These are phyloP conservation scores for Sebastes glaucus DNA, from an alignment of 2,797 vertebrate genomes.

Conservation along the genomic window DNA sequence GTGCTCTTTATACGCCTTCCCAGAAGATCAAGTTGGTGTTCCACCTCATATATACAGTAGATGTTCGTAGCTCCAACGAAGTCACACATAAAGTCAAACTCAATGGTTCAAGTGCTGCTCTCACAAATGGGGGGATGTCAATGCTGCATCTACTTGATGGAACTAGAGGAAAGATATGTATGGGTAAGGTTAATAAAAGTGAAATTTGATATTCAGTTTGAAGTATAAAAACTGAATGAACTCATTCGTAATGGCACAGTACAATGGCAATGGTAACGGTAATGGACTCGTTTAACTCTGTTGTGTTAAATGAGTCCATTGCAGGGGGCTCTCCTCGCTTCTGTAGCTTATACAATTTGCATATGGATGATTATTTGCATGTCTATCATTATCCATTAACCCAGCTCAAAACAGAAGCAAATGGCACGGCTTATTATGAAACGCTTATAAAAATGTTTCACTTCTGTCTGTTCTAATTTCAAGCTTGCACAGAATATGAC, in stretches of 20 bases:
- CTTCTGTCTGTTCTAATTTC: slow-evolving; percentile 48
- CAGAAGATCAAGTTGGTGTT: too few relatives aligned
- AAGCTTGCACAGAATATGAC: slow-evolving; percentile 45
- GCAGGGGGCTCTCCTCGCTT: not conserved
- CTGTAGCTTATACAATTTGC: not conserved
- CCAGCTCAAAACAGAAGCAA: slow-evolving; percentile 32
- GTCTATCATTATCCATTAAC: slow-evolving; percentile 61
- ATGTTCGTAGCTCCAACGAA: not conserved
- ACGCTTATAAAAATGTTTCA: not conserved
- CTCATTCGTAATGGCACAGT: not conserved
- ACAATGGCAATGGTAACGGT: too few relatives aligned
- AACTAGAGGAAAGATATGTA: not conserved
- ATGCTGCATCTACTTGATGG: not conserved
- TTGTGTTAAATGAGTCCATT: not conserved
- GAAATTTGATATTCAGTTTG: not conserved
- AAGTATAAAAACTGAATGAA: not conserved
- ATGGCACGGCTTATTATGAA: not conserved
- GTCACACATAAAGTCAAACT: not conserved
- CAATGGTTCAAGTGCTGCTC: not conserved
- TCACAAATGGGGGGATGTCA: not conserved
- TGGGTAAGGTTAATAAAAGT: not conserved
- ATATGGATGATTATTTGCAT: slow-evolving; percentile 36
- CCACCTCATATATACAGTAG: not conserved
- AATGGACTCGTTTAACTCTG: not conserved
- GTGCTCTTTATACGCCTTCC: too few relatives aligned